A percentile compares a stretch with the other conserved stretches of the same genome.
Conservation (phyloP, 2,888 invertebrate species). For the Leucoptera coffeella region DNA sequence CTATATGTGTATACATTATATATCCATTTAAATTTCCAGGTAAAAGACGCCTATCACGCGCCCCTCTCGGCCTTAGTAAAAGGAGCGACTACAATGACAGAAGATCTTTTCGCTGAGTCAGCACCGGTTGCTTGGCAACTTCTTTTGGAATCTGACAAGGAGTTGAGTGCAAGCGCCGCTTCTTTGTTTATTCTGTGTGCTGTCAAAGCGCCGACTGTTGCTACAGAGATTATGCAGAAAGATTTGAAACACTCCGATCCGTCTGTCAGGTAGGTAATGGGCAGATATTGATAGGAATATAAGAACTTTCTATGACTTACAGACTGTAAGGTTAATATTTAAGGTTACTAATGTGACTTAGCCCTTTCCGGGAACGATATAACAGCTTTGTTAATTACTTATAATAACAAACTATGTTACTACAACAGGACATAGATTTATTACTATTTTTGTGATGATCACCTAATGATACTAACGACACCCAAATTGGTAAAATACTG, state of each 20-base stretch:
- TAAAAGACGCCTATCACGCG: constrained; percentile 85
- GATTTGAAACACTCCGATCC: constrained; percentile 83
- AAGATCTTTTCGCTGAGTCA: constrained; percentile 82
- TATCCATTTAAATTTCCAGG: constrained; percentile 30
- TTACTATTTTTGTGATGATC: too few relatives aligned
- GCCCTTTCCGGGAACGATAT: too few relatives aligned
- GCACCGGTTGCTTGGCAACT: constrained; percentile 94
- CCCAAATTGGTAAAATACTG: too few relatives aligned
- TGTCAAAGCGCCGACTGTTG: constrained; percentile 85
- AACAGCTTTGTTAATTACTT: too few relatives aligned
- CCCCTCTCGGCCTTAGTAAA: constrained; percentile 83
- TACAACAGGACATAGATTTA: too few relatives aligned
- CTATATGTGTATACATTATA: too few relatives aligned
- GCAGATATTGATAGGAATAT: too few relatives aligned
- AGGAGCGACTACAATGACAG: constrained; percentile 81
- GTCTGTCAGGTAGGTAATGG: constrained; percentile 60
- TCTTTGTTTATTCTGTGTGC: constrained; percentile 89
- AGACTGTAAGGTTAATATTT: too few relatives aligned
- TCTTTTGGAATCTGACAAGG: constrained; percentile 85
- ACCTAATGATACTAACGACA: too few relatives aligned
- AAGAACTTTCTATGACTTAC: too few relatives aligned
- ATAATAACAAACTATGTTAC: too few relatives aligned
- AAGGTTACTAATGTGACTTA: too few relatives aligned
- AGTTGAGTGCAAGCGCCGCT: constrained; percentile 78
- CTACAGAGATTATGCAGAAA: constrained; percentile 82